Percentiles rank a stretch among this genome's conserved stretches.
These are phyloP conservation scores for Leptoclinus maculatus DNA, from an alignment of 2,797 vertebrate species.

Conservation along the genomic window DNA sequence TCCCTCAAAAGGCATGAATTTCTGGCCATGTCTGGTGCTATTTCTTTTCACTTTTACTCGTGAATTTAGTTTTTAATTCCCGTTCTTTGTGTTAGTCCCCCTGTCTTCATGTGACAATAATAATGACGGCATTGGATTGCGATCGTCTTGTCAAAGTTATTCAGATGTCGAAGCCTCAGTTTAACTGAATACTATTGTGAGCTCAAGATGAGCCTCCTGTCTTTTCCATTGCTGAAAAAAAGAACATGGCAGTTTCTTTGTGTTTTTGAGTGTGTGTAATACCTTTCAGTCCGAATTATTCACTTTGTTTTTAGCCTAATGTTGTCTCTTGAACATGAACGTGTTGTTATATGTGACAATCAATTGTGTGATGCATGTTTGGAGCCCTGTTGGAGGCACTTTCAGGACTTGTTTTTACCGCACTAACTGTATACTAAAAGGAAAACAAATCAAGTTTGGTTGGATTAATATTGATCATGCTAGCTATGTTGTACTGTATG, in stretches of 20 bases:
- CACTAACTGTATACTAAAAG: neutral
- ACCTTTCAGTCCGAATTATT: neutral
- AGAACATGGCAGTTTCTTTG: neutral
- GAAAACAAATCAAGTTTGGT: neutral
- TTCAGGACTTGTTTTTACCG: slow-evolving; percentile 5
- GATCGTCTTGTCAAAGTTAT: neutral
- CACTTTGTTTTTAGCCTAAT: neutral
- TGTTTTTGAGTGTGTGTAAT: neutral
- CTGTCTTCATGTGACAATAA: neutral
- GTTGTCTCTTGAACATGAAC: slow-evolving; percentile 7
- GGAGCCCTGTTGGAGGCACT: neutral
- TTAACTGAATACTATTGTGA: neutral
- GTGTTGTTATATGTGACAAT: slow-evolving; percentile 59
- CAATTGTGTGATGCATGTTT: slow-evolving; percentile 26
- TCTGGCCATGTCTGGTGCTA: slow-evolving; percentile 11
- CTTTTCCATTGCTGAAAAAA: neutral
- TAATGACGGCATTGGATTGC: neutral
- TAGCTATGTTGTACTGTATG: neutral
- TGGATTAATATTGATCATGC: neutral
- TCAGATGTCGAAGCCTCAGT: neutral
- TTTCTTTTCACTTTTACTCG: slow-evolving; percentile 8
- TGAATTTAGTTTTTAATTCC: neutral
- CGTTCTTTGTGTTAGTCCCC: neutral
- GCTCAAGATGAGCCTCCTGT: neutral
- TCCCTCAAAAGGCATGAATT: neutral